Evolutionary conservation across 2,797 vertebrate genomes (phyloP), one percentile per base, ranked within the genome.

Genomic region (Sebastolobus altivelis): DNA sequence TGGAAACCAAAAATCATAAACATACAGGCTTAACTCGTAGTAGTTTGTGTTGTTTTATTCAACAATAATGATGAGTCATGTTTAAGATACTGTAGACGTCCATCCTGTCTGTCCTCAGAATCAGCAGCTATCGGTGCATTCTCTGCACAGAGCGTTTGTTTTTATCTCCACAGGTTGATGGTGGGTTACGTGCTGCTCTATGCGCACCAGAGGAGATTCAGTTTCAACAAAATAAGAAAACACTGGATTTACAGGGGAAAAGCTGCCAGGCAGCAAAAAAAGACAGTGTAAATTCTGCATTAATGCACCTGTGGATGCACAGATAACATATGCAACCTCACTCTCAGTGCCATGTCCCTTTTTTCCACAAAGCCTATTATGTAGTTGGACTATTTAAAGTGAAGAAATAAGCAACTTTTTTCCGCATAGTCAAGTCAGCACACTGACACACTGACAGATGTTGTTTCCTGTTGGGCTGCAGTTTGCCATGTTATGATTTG

Each of bases 11-110:
- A 25, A 22, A 38, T 37, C 20, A 9, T 37, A 18, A 37, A 25
- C n/a, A 3, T 16, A 3, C 52, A 55, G 31, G 12, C 43, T 33
- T 29, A 27, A 46, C 43, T 0, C 16, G 16, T 27, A 58, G 31
- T 33, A 33, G 58, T 60, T 16, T 0, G 8, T 20, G 16, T 4
- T 60, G 58, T 60, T 52, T 46, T 0, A 46, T 46, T 46, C 43
- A 46, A 46, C 43, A 0, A 46, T 46, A 46, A 46, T 46, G 43
- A 46, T 18, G 0, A 0, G 0, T 46, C 43, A 18, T 46, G 7
- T 46, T 18, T 46, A 46, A 46, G 7, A 46, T 46, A 18, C 49
- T 49, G 16, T 8, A 0, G 18, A 49, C 18, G 0, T 49, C 18
- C 49, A 20, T n/a, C 49, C 49, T n/a, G 49, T 52, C 49, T 52